Conservation (phyloP, 2,888 invertebrate genomes). For the Noctuana brunneofusca region DNA sequence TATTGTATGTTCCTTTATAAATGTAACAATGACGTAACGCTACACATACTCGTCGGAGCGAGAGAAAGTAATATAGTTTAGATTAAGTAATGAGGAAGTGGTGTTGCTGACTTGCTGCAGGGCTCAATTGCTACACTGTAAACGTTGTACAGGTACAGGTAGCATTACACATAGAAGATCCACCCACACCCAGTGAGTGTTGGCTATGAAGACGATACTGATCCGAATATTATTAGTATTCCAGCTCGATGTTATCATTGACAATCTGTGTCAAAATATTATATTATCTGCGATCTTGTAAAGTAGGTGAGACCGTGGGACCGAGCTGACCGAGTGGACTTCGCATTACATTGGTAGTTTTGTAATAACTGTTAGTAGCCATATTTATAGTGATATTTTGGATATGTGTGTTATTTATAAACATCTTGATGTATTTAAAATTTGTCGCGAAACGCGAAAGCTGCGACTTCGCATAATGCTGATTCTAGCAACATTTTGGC, state of each 20-base stretch:
- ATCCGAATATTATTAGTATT: not conserved
- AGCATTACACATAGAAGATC: not conserved
- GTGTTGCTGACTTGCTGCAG: too few relatives aligned
- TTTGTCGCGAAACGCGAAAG: not conserved
- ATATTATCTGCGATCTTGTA: too few relatives aligned
- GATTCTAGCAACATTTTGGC: conserved; percentile 3
- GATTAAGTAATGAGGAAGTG: conserved; percentile 14
- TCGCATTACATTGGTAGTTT: conserved; percentile 18
- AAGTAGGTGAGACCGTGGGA: not conserved
- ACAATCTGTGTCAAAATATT: conserved; percentile 1
- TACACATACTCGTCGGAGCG: conserved; percentile 13
- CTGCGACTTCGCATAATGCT: not conserved
- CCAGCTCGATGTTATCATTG: not conserved
- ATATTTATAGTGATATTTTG: conserved; percentile 34
- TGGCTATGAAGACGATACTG: not conserved
- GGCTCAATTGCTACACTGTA: not conserved
- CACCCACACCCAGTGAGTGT: conserved; percentile 20
- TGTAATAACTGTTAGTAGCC: conserved; percentile 31
- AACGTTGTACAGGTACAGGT: too few relatives aligned
- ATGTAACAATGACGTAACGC: conserved; percentile 6
- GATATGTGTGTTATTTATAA: conserved; percentile 27
- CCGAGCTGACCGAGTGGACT: not conserved
- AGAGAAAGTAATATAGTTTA: conserved; percentile 33
- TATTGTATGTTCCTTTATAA: conserved; percentile 31
- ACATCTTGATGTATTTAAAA: conserved; percentile 22